These are phyloP conservation scores for Anhinga rufa DNA, from an alignment of 2,113 vertebrate genomes.

Conservation along the genomic window DNA sequence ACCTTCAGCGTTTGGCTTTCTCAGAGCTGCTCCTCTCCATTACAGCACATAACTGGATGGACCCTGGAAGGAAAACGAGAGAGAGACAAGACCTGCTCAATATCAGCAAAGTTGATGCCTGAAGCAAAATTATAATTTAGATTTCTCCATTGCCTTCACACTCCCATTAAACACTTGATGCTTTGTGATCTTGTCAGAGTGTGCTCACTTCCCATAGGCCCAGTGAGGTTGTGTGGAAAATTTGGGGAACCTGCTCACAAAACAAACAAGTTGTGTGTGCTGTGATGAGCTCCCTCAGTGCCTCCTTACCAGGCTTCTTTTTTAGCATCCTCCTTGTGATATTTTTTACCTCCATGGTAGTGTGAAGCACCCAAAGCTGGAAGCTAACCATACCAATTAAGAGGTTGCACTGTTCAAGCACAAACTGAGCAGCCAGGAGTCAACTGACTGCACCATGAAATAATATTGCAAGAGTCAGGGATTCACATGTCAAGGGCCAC, in stretches of 20 bases:
- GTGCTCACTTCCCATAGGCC: rapidly evolving
- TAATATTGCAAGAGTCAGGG: background rate
- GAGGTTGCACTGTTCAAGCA: background rate
- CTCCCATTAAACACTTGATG: background rate
- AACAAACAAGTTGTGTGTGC: background rate
- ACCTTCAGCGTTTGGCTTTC: background rate
- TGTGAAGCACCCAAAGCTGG: background rate
- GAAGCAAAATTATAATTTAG: background rate
- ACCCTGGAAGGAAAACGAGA: background rate
- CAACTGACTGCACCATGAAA: background rate
- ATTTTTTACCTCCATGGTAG: background rate
- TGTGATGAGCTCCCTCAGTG: background rate
- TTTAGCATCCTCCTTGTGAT: background rate
- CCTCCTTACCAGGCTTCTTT: background rate
- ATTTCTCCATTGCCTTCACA: background rate
- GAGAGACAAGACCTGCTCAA: background rate
- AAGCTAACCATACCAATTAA: background rate
- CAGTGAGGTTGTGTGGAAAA: background rate
- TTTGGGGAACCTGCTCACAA: background rate
- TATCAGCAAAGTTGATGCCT: background rate
- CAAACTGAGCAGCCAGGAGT: background rate
- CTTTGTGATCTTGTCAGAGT: background rate
- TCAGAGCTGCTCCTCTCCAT: background rate
- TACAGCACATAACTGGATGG: background rate
- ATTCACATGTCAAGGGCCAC: background rate